Percentiles rank a stretch among this genome's conserved stretches.
phyloP scores from a whole-genome alignment of 2,888 invertebrate genomes.

The Polia nebulosa region DNA sequence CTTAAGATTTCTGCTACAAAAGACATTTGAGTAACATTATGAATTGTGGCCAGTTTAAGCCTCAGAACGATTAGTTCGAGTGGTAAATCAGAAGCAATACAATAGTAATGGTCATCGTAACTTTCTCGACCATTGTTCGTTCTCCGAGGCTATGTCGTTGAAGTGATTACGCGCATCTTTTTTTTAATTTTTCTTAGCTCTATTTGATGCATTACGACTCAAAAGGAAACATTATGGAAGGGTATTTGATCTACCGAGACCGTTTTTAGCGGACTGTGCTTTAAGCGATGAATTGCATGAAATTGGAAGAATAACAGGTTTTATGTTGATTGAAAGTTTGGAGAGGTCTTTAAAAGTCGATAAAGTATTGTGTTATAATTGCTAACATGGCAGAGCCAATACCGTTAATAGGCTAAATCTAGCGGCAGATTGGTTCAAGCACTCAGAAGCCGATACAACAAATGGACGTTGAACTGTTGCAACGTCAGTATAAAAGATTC shows the following conservation, averaged over 20 bases:
- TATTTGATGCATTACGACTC: constrained; percentile 62
- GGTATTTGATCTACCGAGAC: constrained; percentile 52
- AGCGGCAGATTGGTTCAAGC: constrained; percentile 41
- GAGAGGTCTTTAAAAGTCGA: constrained; percentile 20
- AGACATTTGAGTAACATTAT: constrained; percentile 2
- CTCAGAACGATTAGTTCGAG: constrained; percentile 25
- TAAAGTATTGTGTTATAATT: constrained; percentile 23
- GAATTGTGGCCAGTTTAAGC: constrained; percentile 33
- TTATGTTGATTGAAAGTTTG: constrained; percentile 22
- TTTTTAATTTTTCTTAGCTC: constrained; percentile 68
- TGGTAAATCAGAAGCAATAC: constrained; percentile 54
- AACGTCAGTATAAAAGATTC: constrained; percentile 60
- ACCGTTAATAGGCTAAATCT: constrained; percentile 42
- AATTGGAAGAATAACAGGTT: constrained; percentile 23
- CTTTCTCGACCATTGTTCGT: constrained; percentile 78
- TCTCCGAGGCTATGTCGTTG: constrained; percentile 70
- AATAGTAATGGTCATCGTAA: constrained; percentile 69
- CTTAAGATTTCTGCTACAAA: constrained; percentile 6
- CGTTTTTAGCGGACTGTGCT: constrained; percentile 33
- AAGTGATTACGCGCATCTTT: constrained; percentile 73
- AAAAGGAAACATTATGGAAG: constrained; percentile 54
- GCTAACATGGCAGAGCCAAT: constrained; percentile 35
- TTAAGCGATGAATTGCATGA: constrained; percentile 18
- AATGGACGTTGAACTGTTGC: constrained; percentile 62
- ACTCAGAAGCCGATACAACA: constrained; percentile 38